Evolutionary conservation across 2,888 invertebrate genomes (phyloP).

Genomic region (Dryadula phaetusa): DNA sequence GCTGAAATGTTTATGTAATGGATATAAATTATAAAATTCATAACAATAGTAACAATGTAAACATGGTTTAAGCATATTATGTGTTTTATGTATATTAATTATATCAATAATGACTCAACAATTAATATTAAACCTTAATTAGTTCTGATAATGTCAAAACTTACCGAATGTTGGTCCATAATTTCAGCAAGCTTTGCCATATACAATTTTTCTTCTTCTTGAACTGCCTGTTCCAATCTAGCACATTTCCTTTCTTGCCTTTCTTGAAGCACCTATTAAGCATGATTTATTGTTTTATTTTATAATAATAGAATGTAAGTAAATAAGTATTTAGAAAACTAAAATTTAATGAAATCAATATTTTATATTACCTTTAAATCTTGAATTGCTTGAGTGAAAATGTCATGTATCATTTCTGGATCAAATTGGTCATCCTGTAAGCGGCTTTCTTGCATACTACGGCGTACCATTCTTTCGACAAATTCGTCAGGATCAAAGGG

Average conservation of each 20-base stretch:
- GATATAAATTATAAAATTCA: neutral
- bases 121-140: too few relatives aligned
- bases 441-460: conserved; percentile 92
- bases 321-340: neutral
- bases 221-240: conserved; percentile 90
- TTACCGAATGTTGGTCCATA: conserved; percentile 93
- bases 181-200: conserved; percentile 91
- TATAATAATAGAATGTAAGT: neutral
- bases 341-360: too few relatives aligned
- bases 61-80: too few relatives aligned
- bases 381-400: conserved; percentile 96
- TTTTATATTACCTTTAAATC: conserved; percentile 80
- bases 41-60: neutral
- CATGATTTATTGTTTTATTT: neutral
- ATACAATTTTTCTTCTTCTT: conserved; percentile 94
- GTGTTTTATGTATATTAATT: too few relatives aligned
- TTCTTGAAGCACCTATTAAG: conserved; percentile 88
- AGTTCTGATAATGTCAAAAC: conserved; percentile 37
- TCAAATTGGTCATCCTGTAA: conserved; percentile 88
- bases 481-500: conserved; percentile 99
- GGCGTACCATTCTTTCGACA: conserved; percentile 97
- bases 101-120: too few relatives aligned
- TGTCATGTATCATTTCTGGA: conserved; percentile 93
- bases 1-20: conserved; percentile 71
- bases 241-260: conserved; percentile 94